These are phyloP conservation scores for Poeciliopsis turrubarensis DNA, from an alignment of 2,113 vertebrate genomes.

Conservation along the genomic window DNA sequence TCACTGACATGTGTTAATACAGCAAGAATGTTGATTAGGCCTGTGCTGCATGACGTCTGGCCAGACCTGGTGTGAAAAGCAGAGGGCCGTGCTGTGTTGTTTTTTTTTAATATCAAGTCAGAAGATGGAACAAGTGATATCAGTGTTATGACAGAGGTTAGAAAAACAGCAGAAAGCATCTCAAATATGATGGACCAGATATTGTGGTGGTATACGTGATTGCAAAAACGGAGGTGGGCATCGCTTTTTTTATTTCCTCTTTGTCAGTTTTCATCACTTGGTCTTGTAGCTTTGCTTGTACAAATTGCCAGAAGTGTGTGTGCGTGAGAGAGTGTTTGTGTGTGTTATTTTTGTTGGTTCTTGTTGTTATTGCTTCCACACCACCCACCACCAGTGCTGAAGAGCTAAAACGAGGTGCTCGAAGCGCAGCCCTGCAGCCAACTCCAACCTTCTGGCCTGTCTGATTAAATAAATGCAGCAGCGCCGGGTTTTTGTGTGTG, in stretches of 20 bases:
- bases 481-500: background rate
- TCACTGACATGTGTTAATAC: slow-evolving; percentile 15
- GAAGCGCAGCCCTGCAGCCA: slow-evolving; percentile 37
- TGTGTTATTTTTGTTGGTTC: slow-evolving; percentile 51
- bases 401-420: slow-evolving; percentile 46
- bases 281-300: slow-evolving; percentile 38
- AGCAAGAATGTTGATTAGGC: slow-evolving; percentile 14
- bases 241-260: slow-evolving; percentile 30
- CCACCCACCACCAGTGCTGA: slow-evolving; percentile 43
- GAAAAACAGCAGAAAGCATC: slow-evolving; percentile 4
- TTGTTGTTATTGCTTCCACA: slow-evolving; percentile 46
- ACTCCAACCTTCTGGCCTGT: slow-evolving; percentile 44
- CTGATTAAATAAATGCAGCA: slow-evolving; percentile 34
- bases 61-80: background rate
- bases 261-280: slow-evolving; percentile 39
- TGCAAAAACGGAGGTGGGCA: background rate
- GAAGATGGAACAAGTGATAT: slow-evolving; percentile 37
- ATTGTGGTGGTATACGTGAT: slow-evolving; percentile 22
- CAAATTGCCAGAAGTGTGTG: slow-evolving; percentile 10
- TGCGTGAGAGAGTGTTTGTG: background rate
- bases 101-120: slow-evolving; percentile 39
- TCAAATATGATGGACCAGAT: slow-evolving; percentile 32
- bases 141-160: slow-evolving; percentile 25
- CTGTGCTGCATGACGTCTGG: background rate
- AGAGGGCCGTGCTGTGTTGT: background rate